Conservation (phyloP, 2,888 invertebrate genomes). For the Acanthopleura granulata region DNA sequence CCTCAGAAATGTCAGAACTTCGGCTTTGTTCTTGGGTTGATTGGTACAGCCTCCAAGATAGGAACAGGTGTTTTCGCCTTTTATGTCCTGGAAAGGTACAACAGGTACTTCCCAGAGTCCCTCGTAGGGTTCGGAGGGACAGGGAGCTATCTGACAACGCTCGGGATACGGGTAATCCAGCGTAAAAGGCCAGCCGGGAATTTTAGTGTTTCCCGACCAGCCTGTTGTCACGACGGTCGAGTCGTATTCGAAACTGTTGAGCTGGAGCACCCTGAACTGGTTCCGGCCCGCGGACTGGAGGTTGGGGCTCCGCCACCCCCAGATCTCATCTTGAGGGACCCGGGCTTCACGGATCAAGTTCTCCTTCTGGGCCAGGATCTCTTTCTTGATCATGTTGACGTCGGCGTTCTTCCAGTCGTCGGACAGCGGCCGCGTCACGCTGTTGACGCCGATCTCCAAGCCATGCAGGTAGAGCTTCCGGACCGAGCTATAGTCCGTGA, state of each 20-base stretch:
- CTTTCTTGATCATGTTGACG: constrained; percentile 40
- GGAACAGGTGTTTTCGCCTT: constrained; percentile 26
- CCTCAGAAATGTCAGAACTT: constrained; percentile 71
- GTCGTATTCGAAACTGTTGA: constrained; percentile 48
- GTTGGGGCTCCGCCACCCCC: constrained; percentile 52
- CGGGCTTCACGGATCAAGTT: constrained; percentile 41
- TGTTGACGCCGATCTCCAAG: constrained; percentile 89
- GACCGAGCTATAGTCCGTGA: constrained; percentile 98
- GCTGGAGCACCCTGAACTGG: constrained; percentile 43
- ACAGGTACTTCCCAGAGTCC: constrained; percentile 80
- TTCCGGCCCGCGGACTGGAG: constrained; percentile 47
- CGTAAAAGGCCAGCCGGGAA: constrained; percentile 91
- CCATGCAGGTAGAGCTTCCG: constrained; percentile 90
- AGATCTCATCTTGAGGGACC: constrained; percentile 43
- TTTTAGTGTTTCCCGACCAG: constrained; percentile 74
- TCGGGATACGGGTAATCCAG: constrained; percentile 76
- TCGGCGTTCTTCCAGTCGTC: constrained; percentile 76
- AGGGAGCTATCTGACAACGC: constrained; percentile 36
- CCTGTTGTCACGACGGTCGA: constrained; percentile 45
- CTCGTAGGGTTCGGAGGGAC: constrained; percentile 61
- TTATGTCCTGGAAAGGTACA: constrained; percentile 34
- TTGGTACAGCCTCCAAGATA: constrained; percentile 32
- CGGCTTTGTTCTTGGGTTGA: constrained; percentile 22
- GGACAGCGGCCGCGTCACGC: constrained; percentile 83
- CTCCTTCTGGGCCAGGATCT: constrained; percentile 46